Evolutionary conservation across 2,797 vertebrate species (phyloP).

Genomic region (Poecilia velifera): DNA sequence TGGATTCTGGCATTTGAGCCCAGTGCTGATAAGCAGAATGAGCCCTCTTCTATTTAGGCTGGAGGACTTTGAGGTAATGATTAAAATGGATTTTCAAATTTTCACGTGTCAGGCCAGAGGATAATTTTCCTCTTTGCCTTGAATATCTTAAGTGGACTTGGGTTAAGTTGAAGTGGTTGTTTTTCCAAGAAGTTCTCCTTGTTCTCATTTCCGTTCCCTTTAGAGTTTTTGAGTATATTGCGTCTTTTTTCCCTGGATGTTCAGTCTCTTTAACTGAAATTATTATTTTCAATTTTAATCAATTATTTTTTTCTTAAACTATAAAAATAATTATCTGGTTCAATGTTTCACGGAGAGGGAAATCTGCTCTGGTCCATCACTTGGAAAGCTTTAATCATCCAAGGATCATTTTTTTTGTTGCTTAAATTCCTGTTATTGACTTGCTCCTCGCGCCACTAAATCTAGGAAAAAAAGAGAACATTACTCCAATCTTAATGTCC

Average conservation of each 20-base stretch:
- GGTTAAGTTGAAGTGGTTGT: background rate
- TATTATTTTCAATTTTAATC: background rate
- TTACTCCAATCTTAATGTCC: background rate
- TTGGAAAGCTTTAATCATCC: background rate
- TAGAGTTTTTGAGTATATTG: background rate
- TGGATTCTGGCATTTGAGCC: background rate
- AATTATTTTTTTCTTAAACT: background rate
- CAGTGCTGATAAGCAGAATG: background rate
- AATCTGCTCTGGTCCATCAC: background rate
- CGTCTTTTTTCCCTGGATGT: background rate
- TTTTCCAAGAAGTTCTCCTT: background rate
- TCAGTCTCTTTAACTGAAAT: background rate
- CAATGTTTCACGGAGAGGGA: background rate
- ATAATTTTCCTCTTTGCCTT: background rate
- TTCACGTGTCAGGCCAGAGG: background rate
- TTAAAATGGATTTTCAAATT: background rate
- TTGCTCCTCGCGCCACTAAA: too few species aligned
- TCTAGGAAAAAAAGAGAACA: background rate
- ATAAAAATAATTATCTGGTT: background rate
- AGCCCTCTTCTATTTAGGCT: slow-evolving; percentile 5
- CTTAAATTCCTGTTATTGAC: background rate
- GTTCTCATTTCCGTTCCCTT: background rate
- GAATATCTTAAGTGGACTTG: background rate
- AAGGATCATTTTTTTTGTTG: background rate
- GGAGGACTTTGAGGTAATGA: background rate